phyloP scores from a whole-genome alignment of 2,113 vertebrate genomes.

The Spheniscus mendiculus region DNA sequence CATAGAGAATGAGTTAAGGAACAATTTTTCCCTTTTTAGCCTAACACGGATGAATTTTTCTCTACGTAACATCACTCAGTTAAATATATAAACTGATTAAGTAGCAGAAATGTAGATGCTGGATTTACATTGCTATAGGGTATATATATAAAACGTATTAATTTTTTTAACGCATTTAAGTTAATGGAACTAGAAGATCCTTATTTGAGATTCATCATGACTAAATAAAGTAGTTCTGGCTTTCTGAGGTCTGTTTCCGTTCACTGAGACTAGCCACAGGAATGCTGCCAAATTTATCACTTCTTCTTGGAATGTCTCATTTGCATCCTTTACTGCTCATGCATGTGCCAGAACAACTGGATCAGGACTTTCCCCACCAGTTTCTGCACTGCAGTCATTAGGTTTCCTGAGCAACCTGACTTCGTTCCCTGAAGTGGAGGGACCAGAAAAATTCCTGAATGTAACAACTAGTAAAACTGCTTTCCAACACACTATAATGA shows the following conservation, averaged over 20 bases:
- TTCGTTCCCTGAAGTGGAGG: background rate
- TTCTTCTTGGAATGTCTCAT: constrained; percentile 9
- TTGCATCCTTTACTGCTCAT: background rate
- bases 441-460: background rate
- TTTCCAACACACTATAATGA: background rate
- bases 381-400: background rate
- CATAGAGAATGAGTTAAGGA: background rate
- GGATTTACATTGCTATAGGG: background rate
- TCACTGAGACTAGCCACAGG: background rate
- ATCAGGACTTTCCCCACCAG: background rate
- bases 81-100: background rate
- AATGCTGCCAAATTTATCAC: background rate
- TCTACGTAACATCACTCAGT: background rate
- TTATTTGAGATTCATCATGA: background rate
- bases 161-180: background rate
- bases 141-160: background rate
- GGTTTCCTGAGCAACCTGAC: background rate
- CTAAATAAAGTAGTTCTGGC: background rate
- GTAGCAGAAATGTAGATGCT: background rate
- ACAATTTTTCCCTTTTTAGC: background rate
- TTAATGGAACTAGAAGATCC: background rate
- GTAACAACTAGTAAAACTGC: background rate
- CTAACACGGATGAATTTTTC: background rate
- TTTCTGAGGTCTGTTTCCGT: background rate
- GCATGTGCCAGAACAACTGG: background rate